These are phyloP conservation scores for Cryptocheilus praepositus DNA, from an alignment of 2,888 invertebrate species.

Conservation along the genomic window DNA sequence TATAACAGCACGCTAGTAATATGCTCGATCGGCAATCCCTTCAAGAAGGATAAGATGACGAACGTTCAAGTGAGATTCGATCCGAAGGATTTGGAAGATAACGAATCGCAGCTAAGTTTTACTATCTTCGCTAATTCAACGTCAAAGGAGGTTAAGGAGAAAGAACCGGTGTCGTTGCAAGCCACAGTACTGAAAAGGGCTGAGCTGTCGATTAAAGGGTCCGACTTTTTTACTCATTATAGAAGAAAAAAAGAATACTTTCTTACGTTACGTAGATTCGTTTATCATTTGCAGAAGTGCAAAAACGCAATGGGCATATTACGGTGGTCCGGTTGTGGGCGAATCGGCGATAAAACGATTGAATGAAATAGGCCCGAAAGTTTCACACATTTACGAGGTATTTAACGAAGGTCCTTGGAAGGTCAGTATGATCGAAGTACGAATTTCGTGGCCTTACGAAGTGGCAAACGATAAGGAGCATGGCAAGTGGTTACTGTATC, in stretches of 20 bases:
- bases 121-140: slow-evolving; percentile 91
- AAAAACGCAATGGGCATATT: slow-evolving; percentile 89
- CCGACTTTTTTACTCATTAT: slow-evolving; percentile 54
- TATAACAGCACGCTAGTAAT: slow-evolving; percentile 84
- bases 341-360: slow-evolving; percentile 90
- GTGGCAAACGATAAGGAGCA: slow-evolving; percentile 83
- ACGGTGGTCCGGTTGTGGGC: slow-evolving; percentile 89
- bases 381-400: slow-evolving; percentile 89
- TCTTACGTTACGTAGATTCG: not conserved
- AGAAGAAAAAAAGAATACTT: not conserved
- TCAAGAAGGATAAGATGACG: slow-evolving; percentile 80
- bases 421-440: slow-evolving; percentile 84
- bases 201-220: slow-evolving; percentile 85
- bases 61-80: slow-evolving; percentile 87
- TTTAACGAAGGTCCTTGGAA: slow-evolving; percentile 91
- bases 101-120: slow-evolving; percentile 83
- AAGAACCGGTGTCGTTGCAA: slow-evolving; percentile 76
- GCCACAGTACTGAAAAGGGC: slow-evolving; percentile 87
- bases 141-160: slow-evolving; percentile 80
- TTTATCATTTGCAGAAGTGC: slow-evolving; percentile 78
- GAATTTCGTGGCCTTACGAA: slow-evolving; percentile 92
- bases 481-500: slow-evolving; percentile 93
- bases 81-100: slow-evolving; percentile 84
- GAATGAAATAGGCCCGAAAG: slow-evolving; percentile 88
- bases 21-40: slow-evolving; percentile 91